Percentiles rank a stretch among this genome's conserved stretches.
Conservation (phyloP, 2,888 invertebrate species). For the Corbicula japonica region DNA sequence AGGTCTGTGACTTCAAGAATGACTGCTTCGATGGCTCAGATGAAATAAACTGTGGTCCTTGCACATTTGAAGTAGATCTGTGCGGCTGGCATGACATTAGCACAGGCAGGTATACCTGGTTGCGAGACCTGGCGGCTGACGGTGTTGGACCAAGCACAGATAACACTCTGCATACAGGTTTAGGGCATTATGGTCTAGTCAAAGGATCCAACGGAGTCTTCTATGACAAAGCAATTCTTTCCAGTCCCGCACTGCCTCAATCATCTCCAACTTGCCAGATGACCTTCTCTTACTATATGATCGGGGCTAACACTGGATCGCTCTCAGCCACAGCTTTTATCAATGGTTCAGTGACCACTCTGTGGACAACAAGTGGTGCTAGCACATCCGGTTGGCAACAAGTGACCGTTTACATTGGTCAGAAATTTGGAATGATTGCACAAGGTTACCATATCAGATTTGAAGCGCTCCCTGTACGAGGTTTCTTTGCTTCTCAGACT, state of each 20-base stretch:
- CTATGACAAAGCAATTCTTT: constrained; percentile 70
- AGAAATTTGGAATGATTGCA: constrained; percentile 57
- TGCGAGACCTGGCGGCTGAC: constrained; percentile 62
- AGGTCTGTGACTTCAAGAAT: constrained; percentile 78
- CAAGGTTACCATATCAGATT: constrained; percentile 63
- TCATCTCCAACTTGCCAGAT: constrained; percentile 75
- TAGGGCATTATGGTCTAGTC: constrained; percentile 78
- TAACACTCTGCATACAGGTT: constrained; percentile 67
- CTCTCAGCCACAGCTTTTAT: constrained; percentile 65
- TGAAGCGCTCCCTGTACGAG: constrained; percentile 62
- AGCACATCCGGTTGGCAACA: constrained; percentile 69
- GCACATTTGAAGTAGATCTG: constrained; percentile 80
- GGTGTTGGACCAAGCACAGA: constrained; percentile 66
- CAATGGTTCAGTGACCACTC: constrained; percentile 52
- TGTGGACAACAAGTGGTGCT: constrained; percentile 51
- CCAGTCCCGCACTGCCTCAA: constrained; percentile 73
- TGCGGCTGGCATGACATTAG: constrained; percentile 82
- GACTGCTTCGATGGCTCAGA: constrained; percentile 80
- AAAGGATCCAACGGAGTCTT: constrained; percentile 73
- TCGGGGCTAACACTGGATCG: constrained; percentile 70
- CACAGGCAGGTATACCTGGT: constrained; percentile 79
- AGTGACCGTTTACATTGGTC: constrained; percentile 72
- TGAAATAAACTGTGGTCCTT: constrained; percentile 81
- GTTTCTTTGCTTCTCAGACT: constrained; percentile 62
- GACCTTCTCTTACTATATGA: constrained; percentile 82